phyloP scores from a whole-genome alignment of 37 sponge, comb jelly and placozoan genomes.

The Beroe ovata region DNA sequence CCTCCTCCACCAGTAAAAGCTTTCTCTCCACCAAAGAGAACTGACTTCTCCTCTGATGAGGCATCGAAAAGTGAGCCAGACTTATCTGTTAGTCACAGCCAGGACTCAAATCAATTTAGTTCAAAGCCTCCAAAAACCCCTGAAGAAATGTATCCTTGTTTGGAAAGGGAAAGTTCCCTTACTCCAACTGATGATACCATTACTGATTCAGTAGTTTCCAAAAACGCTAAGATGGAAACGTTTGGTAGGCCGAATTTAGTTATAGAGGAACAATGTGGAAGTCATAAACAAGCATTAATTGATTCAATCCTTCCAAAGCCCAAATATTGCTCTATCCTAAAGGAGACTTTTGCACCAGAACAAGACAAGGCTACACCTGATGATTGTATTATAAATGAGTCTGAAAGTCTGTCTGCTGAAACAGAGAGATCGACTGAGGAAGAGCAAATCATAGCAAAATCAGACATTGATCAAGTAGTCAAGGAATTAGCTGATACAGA shows the following conservation, averaged over 20 bases:
- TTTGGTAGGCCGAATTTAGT: too few species aligned
- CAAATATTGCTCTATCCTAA: slow-evolving; percentile 47
- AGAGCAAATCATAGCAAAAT: not conserved
- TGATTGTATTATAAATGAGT: not conserved
- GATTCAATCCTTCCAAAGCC: slow-evolving; percentile 65
- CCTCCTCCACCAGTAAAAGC: not conserved
- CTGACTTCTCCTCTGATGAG: too few species aligned
- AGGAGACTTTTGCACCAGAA: slow-evolving; percentile 22
- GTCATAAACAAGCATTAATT: slow-evolving; percentile 6
- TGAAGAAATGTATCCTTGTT: slow-evolving; percentile 7
- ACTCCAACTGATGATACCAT: too few species aligned
- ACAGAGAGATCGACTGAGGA: not conserved
- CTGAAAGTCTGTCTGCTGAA: not conserved
- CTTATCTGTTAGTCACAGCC: too few species aligned
- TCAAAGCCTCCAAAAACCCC: slow-evolving; percentile 1
- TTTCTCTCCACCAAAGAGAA: not conserved
- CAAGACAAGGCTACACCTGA: not conserved
- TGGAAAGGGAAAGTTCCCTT: too few species aligned
- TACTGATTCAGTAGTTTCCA: too few species aligned
- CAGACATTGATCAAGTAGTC: not conserved
- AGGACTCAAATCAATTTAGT: too few species aligned
- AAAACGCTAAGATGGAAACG: too few species aligned
- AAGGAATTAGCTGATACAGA: not conserved
- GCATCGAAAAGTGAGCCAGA: too few species aligned
- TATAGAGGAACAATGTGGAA: not conserved